Evolutionary conservation across 2,113 vertebrate genomes (phyloP), one percentile per base, ranked within the genome.

Genomic region (Anhinga rufa): DNA sequence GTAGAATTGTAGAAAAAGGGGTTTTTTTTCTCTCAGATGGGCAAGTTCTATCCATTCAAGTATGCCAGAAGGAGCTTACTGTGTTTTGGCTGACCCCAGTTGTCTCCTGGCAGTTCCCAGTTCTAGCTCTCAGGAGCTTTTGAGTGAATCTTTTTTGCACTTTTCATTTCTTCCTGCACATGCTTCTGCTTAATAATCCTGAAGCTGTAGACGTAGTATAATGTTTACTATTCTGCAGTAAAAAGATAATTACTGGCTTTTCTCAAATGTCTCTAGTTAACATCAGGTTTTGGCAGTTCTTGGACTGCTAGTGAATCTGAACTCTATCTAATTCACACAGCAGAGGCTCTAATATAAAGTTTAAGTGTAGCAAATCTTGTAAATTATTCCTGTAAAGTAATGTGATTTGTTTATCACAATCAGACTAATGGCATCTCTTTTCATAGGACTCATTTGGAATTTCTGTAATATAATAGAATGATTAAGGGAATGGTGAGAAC

Each of bases 251-350:
- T 76, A 88, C 58, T 75, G 80, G 5, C 62, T 91, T 86, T 86
- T 86, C 83, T 93, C 20, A 32, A 75, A 85, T 86, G 74, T 84
- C 44, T 92, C 64, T 80, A 77, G 42, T 44, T 83, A 78, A 64
- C 78, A 55, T 80, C 83, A 88, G 69, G 24, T 86, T 97, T 86
- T 90, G 82, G 85, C 85, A 95, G 58, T 38, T 82, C 69, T 95
- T 82, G 51, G 88, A 52, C 61, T 89, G 58, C 62, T 89, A 40
- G 57, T 71, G 69, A 70, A 14, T 90, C 70, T 90, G 77, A 85
- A 69, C 68, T 86, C 34, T 49, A 18, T 81, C 9, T 83, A 91
- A 62, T 95, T 95, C 82, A 82, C 66, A 58, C 52, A 85, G 54
- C 74, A 91, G 61, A 91, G 25, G 18, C 65, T 65, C 14, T 69